A percentile compares a stretch with the other conserved stretches of the same genome.
Conservation (phyloP, 2,113 vertebrate genomes). For the Antennarius striatus region DNA sequence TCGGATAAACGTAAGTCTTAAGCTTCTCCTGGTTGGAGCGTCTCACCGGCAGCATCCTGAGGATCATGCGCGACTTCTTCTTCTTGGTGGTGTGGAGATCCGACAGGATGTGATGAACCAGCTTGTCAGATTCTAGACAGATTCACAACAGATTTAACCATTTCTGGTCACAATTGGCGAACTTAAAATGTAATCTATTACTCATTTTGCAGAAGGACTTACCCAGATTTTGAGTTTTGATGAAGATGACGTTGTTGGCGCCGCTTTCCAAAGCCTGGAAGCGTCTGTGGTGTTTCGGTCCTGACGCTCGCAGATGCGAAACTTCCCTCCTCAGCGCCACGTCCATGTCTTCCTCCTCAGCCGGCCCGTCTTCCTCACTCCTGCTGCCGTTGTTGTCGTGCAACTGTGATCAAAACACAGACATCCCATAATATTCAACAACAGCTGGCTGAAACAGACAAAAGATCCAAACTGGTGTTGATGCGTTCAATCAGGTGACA, state of each 20-base stretch:
- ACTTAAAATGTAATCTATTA: too few relatives aligned
- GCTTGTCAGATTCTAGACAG: constrained; percentile 85
- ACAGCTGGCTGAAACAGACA: too few relatives aligned
- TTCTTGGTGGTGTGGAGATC: constrained; percentile 91
- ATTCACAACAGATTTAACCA: background rate
- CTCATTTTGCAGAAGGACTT: background rate
- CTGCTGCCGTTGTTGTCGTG: constrained; percentile 70
- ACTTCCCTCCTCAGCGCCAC: constrained; percentile 92
- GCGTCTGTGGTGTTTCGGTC: constrained; percentile 80
- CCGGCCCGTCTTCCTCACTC: constrained; percentile 72
- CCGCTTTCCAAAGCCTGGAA: constrained; percentile 92
- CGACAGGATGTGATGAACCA: constrained; percentile 92
- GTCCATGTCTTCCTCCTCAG: constrained; percentile 86
- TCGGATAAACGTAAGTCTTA: background rate
- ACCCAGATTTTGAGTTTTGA: constrained; percentile 90
- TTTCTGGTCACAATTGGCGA: too few relatives aligned
- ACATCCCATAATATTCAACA: background rate
- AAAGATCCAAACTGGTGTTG: too few relatives aligned
- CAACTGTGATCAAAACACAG: constrained; percentile 67
- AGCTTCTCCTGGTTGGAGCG: background rate
- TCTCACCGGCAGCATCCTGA: constrained; percentile 92
- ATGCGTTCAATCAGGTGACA: too few relatives aligned
- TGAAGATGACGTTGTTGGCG: constrained; percentile 95
- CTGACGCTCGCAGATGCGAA: constrained; percentile 81
- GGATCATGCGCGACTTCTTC: constrained; percentile 89